phyloP scores from a whole-genome alignment of 2,888 invertebrate species.

The Heliconius cydno region DNA sequence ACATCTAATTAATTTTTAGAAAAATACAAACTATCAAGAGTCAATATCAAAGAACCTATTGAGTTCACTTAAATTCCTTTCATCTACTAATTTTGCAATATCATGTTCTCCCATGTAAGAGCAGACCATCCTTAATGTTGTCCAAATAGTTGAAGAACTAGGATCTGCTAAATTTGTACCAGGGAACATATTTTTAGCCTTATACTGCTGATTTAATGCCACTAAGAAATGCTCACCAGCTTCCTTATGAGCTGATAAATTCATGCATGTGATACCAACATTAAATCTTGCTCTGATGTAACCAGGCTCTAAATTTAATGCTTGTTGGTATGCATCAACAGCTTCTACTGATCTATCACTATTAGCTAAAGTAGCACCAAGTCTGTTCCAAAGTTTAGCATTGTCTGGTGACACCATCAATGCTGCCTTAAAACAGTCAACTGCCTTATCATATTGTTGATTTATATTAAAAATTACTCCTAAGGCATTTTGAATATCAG shows the following conservation, averaged over 20 bases:
- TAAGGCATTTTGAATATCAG: constrained; percentile 96
- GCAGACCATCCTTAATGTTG: constrained; percentile 93
- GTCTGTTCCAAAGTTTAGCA: constrained; percentile 97
- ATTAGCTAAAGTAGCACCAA: constrained; percentile 98
- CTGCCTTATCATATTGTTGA: constrained; percentile 97
- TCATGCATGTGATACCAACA: constrained; percentile 98
- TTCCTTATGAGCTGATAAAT: constrained; percentile 96
- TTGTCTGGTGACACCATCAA: constrained; percentile 91
- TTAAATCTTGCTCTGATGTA: constrained; percentile 98
- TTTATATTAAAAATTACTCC: constrained; percentile 98
- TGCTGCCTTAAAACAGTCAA: constrained; percentile 97
- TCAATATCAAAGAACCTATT: constrained; percentile 81
- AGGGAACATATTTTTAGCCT: constrained; percentile 70
- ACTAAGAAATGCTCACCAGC: constrained; percentile 97
- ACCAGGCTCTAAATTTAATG: constrained; percentile 95
- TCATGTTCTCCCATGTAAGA: constrained; percentile 90
- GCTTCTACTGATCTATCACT: constrained; percentile 97
- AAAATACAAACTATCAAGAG: constrained; percentile 38
- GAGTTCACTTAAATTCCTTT: constrained; percentile 84
- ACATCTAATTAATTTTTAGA: constrained; percentile 10
- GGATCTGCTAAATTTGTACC: constrained; percentile 76
- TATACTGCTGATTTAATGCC: constrained; percentile 95
- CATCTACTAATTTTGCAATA: constrained; percentile 84
- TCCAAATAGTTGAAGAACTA: constrained; percentile 96
- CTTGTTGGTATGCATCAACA: constrained; percentile 96